phyloP scores from a whole-genome alignment of 2,797 vertebrate species.

The Phrynocephalus forsythii region DNA sequence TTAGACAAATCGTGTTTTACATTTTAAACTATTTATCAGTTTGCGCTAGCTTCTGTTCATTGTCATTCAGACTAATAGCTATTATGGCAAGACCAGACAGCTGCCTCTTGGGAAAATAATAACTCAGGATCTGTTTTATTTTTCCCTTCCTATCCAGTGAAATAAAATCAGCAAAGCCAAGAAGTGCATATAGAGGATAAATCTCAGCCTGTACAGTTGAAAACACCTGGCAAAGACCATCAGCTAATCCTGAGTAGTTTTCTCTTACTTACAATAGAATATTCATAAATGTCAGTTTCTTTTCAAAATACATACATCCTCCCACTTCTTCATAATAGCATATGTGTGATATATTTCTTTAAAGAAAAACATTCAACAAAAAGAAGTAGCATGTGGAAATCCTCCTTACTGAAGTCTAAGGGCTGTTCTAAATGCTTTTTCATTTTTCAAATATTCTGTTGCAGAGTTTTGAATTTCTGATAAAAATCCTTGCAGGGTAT shows the following conservation, averaged over 20 bases:
- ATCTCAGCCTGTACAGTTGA: slow-evolving; percentile 29
- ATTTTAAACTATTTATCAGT: slow-evolving; percentile 47
- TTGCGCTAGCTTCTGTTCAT: slow-evolving; percentile 60
- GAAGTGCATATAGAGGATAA: slow-evolving; percentile 45
- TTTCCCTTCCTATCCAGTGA: slow-evolving; percentile 59
- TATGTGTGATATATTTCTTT: background rate
- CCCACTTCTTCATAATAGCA: background rate
- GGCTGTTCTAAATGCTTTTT: background rate
- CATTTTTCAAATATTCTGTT: no score
- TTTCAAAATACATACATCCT: slow-evolving; percentile 13
- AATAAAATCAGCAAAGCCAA: slow-evolving; percentile 60
- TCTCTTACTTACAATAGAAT: slow-evolving; percentile 32
- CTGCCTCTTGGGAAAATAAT: slow-evolving; percentile 57
- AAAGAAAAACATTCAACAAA: background rate
- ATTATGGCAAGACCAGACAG: slow-evolving; percentile 34
- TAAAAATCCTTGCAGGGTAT: no score
- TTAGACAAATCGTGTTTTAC: slow-evolving; percentile 53
- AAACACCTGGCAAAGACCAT: slow-evolving; percentile 43
- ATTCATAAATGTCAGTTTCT: slow-evolving; percentile 28
- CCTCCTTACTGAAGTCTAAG: background rate
- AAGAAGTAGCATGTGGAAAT: background rate
- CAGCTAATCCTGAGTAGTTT: slow-evolving; percentile 39
- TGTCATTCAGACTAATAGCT: slow-evolving; percentile 48
- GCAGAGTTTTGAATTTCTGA: no score
- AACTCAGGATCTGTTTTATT: slow-evolving; percentile 46